Conservation (phyloP, 2,113 vertebrate species). For the Tachysurus vachellii region DNA sequence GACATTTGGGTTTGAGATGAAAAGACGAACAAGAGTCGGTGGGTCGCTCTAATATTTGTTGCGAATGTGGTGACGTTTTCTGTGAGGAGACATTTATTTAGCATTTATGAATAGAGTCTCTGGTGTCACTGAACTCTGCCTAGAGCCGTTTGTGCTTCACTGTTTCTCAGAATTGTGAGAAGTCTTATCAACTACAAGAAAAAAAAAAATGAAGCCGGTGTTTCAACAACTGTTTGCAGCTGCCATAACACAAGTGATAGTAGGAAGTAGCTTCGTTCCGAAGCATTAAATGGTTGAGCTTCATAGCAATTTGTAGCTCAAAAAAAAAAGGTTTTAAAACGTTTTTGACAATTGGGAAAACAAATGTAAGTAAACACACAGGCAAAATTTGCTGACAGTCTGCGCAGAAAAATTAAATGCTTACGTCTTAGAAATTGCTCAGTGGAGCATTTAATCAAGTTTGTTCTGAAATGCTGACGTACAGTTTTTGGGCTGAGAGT, state of each 20-base stretch:
- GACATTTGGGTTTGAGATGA: no score
- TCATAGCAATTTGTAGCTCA: neutral
- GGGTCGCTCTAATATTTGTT: no score
- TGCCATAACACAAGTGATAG: neutral
- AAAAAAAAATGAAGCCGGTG: neutral
- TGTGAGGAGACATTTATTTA: no score
- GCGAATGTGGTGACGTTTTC: no score
- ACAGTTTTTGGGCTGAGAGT: conserved; percentile 6
- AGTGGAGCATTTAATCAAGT: conserved; percentile 43
- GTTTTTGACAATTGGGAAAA: conserved; percentile 4
- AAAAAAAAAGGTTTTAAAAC: neutral
- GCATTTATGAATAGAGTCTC: neutral
- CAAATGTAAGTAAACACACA: conserved; percentile 34
- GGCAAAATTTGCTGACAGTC: conserved; percentile 37
- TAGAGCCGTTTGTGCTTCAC: no score
- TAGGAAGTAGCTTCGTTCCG: neutral
- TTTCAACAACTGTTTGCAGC: neutral
- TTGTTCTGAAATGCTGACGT: conserved; percentile 42
- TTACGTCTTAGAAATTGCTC: conserved; percentile 42
- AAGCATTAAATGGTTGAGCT: no score
- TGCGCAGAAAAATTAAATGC: conserved; percentile 26
- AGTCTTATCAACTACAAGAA: neutral
- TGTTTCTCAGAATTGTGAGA: no score
- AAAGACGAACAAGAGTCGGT: no score
- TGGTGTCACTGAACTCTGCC: no score